Percentiles rank a stretch among this genome's conserved stretches.
Evolutionary conservation across 1,140 invertebrate species (phyloP).

Genomic region (Pachyrhynchus sulphureomaculatus): DNA sequence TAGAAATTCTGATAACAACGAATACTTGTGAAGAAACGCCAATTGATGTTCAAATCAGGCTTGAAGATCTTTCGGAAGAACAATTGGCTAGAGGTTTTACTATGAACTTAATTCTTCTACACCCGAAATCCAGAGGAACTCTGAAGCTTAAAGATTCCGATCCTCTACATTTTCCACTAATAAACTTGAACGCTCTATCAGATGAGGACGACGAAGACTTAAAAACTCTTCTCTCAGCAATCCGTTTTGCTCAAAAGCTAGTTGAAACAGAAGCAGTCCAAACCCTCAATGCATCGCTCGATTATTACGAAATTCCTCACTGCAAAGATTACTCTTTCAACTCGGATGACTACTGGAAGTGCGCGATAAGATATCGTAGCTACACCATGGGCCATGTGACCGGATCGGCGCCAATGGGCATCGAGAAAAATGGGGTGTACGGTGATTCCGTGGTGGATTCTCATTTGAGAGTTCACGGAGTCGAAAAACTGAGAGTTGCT

Average conservation of each 20-base stretch:
- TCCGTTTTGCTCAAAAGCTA: slow-evolving; percentile 32
- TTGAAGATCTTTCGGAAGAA: slow-evolving; percentile 16
- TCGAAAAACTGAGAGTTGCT: slow-evolving; percentile 63
- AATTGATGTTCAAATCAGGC: slow-evolving; percentile 9
- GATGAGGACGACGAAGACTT: slow-evolving; percentile 53
- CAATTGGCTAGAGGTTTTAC: slow-evolving; percentile 19
- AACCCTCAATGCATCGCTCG: slow-evolving; percentile 17
- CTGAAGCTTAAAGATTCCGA: slow-evolving; percentile 59
- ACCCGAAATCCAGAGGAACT: slow-evolving; percentile 69
- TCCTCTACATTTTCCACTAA: slow-evolving; percentile 63
- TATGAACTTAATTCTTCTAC: slow-evolving; percentile 65
- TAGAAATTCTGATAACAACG: slow-evolving; percentile 51
- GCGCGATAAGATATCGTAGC: slow-evolving; percentile 23
- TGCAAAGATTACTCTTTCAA: slow-evolving; percentile 34
- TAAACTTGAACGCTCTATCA: slow-evolving; percentile 66
- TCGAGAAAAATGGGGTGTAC: slow-evolving; percentile 73
- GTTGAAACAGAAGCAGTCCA: slow-evolving; percentile 28
- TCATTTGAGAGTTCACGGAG: slow-evolving; percentile 52
- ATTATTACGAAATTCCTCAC: slow-evolving; percentile 27
- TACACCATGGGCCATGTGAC: not conserved
- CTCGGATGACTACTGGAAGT: slow-evolving; percentile 43
- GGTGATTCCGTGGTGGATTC: slow-evolving; percentile 53
- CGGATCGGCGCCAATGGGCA: slow-evolving; percentile 64
- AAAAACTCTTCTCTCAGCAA: slow-evolving; percentile 36
- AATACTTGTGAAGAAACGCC: slow-evolving; percentile 1